Evolutionary conservation across 2,113 vertebrate genomes (phyloP).

Genomic region (Charina bottae): DNA sequence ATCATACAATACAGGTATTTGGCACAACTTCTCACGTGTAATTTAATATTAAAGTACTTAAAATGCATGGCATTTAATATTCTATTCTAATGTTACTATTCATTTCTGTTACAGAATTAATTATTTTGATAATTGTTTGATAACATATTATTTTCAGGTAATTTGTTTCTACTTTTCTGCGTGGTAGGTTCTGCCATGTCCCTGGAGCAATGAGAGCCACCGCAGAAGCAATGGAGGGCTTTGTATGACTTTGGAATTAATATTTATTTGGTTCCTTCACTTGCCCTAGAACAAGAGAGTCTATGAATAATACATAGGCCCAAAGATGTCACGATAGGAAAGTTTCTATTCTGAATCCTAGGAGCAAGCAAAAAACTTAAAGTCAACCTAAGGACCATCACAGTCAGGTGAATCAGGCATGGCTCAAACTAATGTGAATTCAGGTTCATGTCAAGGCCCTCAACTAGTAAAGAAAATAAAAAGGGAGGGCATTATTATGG

Average conservation of each 20-base stretch:
- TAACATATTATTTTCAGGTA: conserved; percentile 18
- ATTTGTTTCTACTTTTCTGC: conserved; percentile 31
- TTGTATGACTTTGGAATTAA: conserved; percentile 51
- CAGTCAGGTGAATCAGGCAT: background rate
- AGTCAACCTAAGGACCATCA: background rate
- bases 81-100: background rate
- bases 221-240: conserved; percentile 46
- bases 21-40: background rate
- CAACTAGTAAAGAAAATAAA: background rate
- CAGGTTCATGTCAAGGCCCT: background rate
- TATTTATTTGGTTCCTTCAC: conserved; percentile 61
- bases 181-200: conserved; percentile 14
- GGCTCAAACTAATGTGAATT: conserved; percentile 13
- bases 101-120: background rate
- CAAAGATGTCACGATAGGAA: background rate
- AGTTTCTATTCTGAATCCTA: background rate
- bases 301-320: conserved; percentile 57
- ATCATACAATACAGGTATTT: background rate
- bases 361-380: conserved; percentile 9
- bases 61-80: background rate
- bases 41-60: background rate
- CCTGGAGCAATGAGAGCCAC: background rate
- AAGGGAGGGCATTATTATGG: background rate
- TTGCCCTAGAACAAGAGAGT: conserved; percentile 24
- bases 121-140: conserved; percentile 22